Conservation (phyloP, 1,140 invertebrate species). For the Procambarus virginalis region DNA sequence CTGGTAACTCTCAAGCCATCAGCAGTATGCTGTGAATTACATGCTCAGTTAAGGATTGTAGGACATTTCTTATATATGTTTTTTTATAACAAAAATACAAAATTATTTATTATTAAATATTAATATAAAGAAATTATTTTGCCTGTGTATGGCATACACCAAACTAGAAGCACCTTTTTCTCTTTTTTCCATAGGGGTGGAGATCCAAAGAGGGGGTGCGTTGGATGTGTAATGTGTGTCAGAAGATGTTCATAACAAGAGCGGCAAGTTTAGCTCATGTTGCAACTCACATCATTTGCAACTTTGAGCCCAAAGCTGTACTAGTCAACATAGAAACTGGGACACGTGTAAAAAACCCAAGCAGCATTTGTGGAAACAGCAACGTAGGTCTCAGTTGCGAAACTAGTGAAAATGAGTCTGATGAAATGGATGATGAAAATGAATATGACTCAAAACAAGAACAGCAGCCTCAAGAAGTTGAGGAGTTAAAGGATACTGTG, state of each 20-base stretch:
- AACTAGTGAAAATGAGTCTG: not conserved
- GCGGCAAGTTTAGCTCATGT: conserved; percentile 46
- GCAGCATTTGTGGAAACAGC: not conserved
- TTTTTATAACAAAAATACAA: not conserved
- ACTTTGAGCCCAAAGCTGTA: conserved; percentile 46
- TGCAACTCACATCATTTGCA: conserved; percentile 48
- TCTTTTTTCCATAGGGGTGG: conserved; percentile 60
- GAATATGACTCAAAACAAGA: not conserved
- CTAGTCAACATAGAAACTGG: conserved; percentile 4
- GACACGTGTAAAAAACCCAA: not conserved
- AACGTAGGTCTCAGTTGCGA: not conserved
- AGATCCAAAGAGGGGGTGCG: conserved; percentile 18
- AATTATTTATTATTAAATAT: conserved; percentile 1
- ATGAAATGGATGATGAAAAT: not conserved
- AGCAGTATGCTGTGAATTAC: conserved; percentile 23
- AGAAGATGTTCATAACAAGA: conserved; percentile 45
- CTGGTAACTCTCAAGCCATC: conserved; percentile 38
- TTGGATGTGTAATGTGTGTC: conserved; percentile 59
- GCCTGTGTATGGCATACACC: conserved; percentile 20
- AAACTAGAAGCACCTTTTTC: conserved; percentile 63
- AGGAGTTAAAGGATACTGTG: not conserved
- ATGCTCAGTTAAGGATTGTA: conserved; percentile 17
- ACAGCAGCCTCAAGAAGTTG: not conserved
- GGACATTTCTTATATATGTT: not conserved
- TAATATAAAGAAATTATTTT: conserved; percentile 6